Percentiles rank a stretch among this genome's conserved stretches.
Conservation (phyloP, 1,140 invertebrate species). For the Lamellibrachia luymesi region DNA sequence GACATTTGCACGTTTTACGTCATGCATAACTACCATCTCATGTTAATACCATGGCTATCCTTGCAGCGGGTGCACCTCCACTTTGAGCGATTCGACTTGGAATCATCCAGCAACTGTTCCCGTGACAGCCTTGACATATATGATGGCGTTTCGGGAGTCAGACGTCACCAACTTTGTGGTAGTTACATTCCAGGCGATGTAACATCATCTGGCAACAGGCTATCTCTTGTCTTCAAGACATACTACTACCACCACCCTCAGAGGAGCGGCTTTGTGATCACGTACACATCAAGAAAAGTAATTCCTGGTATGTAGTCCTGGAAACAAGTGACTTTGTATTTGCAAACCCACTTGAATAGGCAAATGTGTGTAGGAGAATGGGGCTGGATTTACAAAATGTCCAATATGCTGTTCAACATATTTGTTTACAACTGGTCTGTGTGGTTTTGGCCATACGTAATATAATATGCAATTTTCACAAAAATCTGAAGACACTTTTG, state of each 20-base stretch:
- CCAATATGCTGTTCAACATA: too few relatives aligned
- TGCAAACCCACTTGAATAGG: too few relatives aligned
- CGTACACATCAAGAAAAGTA: conserved; percentile 6
- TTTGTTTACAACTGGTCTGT: too few relatives aligned
- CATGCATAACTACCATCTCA: too few relatives aligned
- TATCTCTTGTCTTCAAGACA: not conserved
- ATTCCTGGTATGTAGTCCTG: not conserved
- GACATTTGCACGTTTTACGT: too few relatives aligned
- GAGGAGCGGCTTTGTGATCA: not conserved
- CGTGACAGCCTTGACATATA: not conserved
- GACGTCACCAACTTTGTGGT: not conserved
- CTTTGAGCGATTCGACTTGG: not conserved
- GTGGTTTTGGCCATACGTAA: too few relatives aligned
- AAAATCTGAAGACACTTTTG: too few relatives aligned
- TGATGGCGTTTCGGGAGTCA: not conserved
- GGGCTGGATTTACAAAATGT: too few relatives aligned
- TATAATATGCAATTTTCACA: too few relatives aligned
- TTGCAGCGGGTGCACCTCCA: not conserved
- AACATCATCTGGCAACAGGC: not conserved
- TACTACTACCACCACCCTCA: not conserved
- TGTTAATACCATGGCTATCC: too few relatives aligned
- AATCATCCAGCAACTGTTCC: not conserved
- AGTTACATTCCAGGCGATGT: not conserved
- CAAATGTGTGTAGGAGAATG: too few relatives aligned
- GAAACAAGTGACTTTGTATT: not conserved